Conservation (phyloP, 2,797 vertebrate genomes). For the Emys orbicularis region DNA sequence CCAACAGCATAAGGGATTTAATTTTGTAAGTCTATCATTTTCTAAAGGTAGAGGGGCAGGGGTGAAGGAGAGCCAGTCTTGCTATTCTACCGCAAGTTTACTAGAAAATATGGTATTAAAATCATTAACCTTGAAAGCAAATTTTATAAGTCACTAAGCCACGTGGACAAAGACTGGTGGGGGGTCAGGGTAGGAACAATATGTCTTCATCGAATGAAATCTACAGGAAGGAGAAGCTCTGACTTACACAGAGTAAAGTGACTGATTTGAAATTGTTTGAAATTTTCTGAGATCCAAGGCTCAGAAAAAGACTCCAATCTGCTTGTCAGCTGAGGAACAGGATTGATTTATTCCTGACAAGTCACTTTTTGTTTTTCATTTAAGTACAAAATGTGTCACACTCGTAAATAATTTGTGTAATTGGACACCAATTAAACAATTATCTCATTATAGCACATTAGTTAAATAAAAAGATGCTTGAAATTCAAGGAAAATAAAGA, state of each 20-base stretch:
- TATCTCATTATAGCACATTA: conserved; percentile 60
- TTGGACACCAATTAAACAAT: conserved; percentile 60
- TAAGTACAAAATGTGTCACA: conserved; percentile 42
- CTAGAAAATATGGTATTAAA: background rate
- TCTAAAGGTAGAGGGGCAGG: background rate
- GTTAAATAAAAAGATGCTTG: conserved; percentile 43
- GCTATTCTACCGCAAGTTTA: background rate
- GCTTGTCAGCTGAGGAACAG: conserved; percentile 10
- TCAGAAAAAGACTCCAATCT: conserved; percentile 20
- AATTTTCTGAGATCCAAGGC: conserved; percentile 3
- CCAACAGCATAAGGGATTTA: background rate
- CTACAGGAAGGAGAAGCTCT: fast-evolving
- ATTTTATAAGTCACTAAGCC: background rate
- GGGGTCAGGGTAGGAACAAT: background rate
- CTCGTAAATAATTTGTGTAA: conserved; percentile 51
- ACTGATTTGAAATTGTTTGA: conserved; percentile 17
- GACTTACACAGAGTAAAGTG: background rate
- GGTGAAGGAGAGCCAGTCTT: background rate
- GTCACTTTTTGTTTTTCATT: background rate
- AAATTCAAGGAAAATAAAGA: conserved; percentile 54
- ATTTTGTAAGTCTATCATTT: background rate
- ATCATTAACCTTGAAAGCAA: background rate
- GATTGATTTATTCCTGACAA: conserved; percentile 41
- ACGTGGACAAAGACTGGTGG: background rate
- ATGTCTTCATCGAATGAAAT: background rate